Conservation (phyloP, 2,888 invertebrate genomes). For the Cosmorhoe ocellata region DNA sequence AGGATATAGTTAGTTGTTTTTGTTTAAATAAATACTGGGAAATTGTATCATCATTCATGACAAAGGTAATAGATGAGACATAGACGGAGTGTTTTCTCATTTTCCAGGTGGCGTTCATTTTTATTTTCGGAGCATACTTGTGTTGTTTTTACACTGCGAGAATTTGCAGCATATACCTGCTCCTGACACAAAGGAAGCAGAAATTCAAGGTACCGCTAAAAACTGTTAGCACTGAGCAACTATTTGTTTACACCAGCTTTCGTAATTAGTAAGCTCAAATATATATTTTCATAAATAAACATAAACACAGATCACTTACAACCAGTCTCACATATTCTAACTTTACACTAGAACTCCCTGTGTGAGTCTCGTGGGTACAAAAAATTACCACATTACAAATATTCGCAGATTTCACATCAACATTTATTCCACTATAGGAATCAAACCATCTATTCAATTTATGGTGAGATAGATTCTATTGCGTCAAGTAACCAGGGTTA, state of each 20-base stretch:
- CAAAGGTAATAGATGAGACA: conserved; percentile 26
- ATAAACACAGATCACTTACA: too few relatives aligned
- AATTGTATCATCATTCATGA: conserved; percentile 24
- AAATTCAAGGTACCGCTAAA: conserved; percentile 64
- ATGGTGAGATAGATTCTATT: too few relatives aligned
- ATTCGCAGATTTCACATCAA: too few relatives aligned
- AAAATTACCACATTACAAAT: too few relatives aligned
- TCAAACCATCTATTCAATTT: too few relatives aligned
- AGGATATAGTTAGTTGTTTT: too few relatives aligned
- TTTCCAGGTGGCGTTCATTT: conserved; percentile 57
- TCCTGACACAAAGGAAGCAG: conserved; percentile 59
- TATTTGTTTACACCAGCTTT: conserved; percentile 19
- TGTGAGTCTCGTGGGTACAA: too few relatives aligned
- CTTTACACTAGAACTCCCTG: too few relatives aligned
- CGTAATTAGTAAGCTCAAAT: background rate
- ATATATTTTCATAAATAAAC: too few relatives aligned
- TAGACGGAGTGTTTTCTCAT: conserved; percentile 9
- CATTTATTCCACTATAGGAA: too few relatives aligned
- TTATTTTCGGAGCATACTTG: conserved; percentile 60
- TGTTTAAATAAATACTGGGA: conserved; percentile 1
- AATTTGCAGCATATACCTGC: conserved; percentile 63
- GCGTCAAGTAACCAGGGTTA: too few relatives aligned
- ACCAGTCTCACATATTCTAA: too few relatives aligned
- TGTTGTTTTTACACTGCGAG: conserved; percentile 61
- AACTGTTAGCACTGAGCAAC: conserved; percentile 9